phyloP scores from a whole-genome alignment of 2,888 invertebrate genomes.

The Stenodera caucasica region DNA sequence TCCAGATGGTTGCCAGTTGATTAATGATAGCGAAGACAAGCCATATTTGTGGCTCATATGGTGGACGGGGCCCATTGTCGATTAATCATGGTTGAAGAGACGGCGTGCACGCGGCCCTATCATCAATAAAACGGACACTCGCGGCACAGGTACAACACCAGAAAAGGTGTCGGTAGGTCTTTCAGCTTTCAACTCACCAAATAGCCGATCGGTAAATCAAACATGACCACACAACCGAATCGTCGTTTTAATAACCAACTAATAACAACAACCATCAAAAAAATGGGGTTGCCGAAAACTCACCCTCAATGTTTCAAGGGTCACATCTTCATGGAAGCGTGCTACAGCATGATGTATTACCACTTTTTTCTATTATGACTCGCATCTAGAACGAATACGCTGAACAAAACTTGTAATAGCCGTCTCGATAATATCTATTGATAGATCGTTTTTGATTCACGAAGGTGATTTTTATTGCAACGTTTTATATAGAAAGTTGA shows the following conservation, averaged over 20 bases:
- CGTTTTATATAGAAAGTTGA: constrained; percentile 48
- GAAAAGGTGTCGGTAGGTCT: constrained; percentile 8
- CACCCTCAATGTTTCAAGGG: neutral
- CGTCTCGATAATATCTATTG: constrained; percentile 53
- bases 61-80: constrained; percentile 40
- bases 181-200: neutral
- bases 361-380: constrained; percentile 47
- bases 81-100: constrained; percentile 49
- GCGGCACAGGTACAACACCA: constrained; percentile 27
- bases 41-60: constrained; percentile 48
- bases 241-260: too few species aligned
- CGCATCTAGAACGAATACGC: constrained; percentile 40
- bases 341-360: constrained; percentile 47
- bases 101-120: constrained; percentile 45
- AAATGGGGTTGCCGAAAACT: neutral
- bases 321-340: constrained; percentile 30
- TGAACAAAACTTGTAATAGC: constrained; percentile 47
- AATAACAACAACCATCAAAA: too few species aligned
- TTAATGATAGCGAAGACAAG: constrained; percentile 42
- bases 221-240: neutral
- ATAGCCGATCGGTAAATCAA: neutral
- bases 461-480: constrained; percentile 55
- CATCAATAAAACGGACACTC: constrained; percentile 50
- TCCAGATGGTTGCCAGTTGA: constrained; percentile 35
- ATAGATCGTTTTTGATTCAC: constrained; percentile 53